These are phyloP conservation scores for Gallirallus australis DNA, from an alignment of 2,797 vertebrate species.

Conservation along the genomic window DNA sequence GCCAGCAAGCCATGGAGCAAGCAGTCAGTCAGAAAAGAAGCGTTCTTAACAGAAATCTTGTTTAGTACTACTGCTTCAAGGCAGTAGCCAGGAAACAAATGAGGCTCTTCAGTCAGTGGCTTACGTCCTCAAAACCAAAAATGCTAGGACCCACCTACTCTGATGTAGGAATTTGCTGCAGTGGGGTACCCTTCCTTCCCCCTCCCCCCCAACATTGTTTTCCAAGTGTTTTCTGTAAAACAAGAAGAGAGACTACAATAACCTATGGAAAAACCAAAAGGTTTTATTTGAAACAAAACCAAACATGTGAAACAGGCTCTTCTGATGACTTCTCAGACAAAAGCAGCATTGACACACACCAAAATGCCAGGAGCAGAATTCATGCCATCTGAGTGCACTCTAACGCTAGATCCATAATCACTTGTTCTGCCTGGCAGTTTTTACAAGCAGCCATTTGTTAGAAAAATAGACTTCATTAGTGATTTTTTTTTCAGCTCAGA, in stretches of 20 bases:
- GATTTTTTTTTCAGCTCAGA: conserved; percentile 14
- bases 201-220: neutral
- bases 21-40: neutral
- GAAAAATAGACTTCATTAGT: conserved; percentile 18
- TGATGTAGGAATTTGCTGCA: neutral
- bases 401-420: neutral
- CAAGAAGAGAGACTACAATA: neutral
- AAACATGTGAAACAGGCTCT: neutral
- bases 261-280: neutral
- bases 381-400: neutral
- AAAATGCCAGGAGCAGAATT: conserved; percentile 23
- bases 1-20: neutral
- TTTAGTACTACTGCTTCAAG: neutral
- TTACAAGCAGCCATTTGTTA: conserved; percentile 39
- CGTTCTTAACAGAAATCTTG: neutral
- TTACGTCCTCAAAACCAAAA: neutral
- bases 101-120: neutral
- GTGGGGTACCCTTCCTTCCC: neutral
- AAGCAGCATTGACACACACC: neutral
- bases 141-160: neutral
- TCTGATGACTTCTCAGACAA: neutral
- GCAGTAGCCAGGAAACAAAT: neutral
- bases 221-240: neutral
- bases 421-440: conserved; percentile 33
- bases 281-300: neutral